phyloP scores from a whole-genome alignment of 1,140 invertebrate genomes.

The Palaemon carinicauda region DNA sequence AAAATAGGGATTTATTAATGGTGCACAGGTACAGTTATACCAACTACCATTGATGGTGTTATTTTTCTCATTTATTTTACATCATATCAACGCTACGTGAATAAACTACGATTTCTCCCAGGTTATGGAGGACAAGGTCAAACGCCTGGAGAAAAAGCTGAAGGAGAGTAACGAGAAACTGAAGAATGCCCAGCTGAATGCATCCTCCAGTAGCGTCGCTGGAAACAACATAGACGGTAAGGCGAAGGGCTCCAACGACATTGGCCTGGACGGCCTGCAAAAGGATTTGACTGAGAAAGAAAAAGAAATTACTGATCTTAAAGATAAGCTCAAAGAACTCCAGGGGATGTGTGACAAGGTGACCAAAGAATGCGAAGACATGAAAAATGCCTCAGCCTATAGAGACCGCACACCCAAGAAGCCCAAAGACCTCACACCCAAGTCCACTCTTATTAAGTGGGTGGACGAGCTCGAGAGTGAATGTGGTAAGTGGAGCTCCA shows the following conservation, averaged over 20 bases:
- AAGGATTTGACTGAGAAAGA: slow-evolving; percentile 61
- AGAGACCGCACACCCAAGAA: slow-evolving; percentile 75
- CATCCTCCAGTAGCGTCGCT: neutral
- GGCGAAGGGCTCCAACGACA: neutral
- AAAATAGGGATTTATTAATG: too few relatives aligned
- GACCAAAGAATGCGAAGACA: slow-evolving; percentile 68
- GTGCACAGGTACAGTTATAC: too few relatives aligned
- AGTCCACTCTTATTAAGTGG: slow-evolving; percentile 78
- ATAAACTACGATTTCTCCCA: neutral
- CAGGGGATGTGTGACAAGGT: slow-evolving; percentile 60
- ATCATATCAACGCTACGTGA: neutral
- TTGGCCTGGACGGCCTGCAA: slow-evolving; percentile 65
- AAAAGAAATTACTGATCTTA: slow-evolving; percentile 44
- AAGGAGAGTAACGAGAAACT: slow-evolving; percentile 69
- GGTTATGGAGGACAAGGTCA: slow-evolving; percentile 42
- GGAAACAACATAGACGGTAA: slow-evolving; percentile 15
- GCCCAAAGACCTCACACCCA: slow-evolving; percentile 74
- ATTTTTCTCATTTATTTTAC: too few relatives aligned
- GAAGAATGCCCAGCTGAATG: slow-evolving; percentile 61
- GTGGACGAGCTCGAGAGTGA: slow-evolving; percentile 81
- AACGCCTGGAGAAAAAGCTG: slow-evolving; percentile 35
- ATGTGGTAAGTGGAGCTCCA: slow-evolving; percentile 70
- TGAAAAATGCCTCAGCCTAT: slow-evolving; percentile 67
- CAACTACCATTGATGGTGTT: too few relatives aligned
- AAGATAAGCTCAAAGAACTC: slow-evolving; percentile 61